Percentiles rank a stretch among this genome's conserved stretches.
These are phyloP conservation scores for Alouatta palliata DNA, from an alignment of 2,113 vertebrate species.

Conservation along the genomic window DNA sequence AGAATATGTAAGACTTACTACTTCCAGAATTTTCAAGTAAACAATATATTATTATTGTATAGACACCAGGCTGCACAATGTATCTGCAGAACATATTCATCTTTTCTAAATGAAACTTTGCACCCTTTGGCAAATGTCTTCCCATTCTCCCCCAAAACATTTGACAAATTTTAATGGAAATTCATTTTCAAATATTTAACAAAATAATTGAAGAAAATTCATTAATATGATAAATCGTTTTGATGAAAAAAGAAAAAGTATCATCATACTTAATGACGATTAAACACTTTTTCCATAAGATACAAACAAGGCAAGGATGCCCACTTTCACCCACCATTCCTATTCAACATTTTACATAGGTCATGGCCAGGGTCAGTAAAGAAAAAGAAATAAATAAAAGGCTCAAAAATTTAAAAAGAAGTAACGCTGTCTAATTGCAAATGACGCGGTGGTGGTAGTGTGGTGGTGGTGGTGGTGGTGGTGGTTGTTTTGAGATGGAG, in stretches of 20 bases:
- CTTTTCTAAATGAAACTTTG: not conserved
- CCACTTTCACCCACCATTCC: not conserved
- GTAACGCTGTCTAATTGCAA: not conserved
- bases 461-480: too few relatives aligned
- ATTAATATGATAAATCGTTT: not conserved
- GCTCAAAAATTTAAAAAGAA: not conserved
- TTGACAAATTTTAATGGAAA: not conserved
- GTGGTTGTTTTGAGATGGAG: too few relatives aligned
- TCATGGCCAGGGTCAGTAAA: not conserved
- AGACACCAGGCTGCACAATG: not conserved
- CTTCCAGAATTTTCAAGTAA: not conserved
- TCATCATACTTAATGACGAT: not conserved
- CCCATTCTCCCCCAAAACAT: not conserved
- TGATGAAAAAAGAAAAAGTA: not conserved
- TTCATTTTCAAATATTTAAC: not conserved
- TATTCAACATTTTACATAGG: not conserved
- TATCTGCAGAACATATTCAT: not conserved
- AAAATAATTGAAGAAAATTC: not conserved
- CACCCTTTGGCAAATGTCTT: not conserved
- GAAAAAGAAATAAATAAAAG: not conserved
- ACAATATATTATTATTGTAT: not conserved
- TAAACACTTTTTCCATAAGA: not conserved
- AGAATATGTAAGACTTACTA: not conserved
- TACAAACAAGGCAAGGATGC: not conserved
- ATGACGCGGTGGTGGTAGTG: not conserved